Base-by-base conservation (phyloP, 2,797 vertebrate genomes). In the Steatocranus sp. region DNA sequence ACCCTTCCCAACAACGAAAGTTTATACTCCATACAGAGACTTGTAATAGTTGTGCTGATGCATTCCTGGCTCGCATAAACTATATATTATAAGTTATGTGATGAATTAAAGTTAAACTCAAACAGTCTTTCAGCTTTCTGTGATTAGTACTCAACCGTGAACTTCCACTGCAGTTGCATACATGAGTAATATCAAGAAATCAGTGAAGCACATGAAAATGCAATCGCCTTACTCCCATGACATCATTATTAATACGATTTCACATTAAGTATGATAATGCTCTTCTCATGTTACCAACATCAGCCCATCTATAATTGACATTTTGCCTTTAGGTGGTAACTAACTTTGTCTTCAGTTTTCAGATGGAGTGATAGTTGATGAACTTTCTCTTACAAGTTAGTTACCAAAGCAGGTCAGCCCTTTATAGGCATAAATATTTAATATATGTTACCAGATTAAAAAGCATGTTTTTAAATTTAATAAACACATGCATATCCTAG, bases 181-280 rank as follows among this genome's bases (percentile, higher is more conserved):
- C 56, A 77, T n/a, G 34, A 25, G 5, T 48, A 61, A 63, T 56
- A 78, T 15, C 18, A 68, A 58, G 46, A 58, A 88, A 88, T 61
- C 81, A 86, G 36, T 73, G 78, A 81, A 61, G 87, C 86, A 82
- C 78, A 61, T 79, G 53, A 73, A 86, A 84, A 68, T 78, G 36
- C 25, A 82, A 83, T 76, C 58, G 36, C 63, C 78, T 82, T 70
- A 75, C 34, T 83, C 76, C 66, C 82, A 79, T 58, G 50, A 66
- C 58, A 86, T 88, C 54, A 87, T 85, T 78, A 82, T 81, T 87
- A 78, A 92, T 90, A 81, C 20, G 14, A 84, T 79, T 83, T 86
- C 79, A 83, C 85, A 90, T 91, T 83, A 90, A 81, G 75, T 70
- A 84, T 86, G 86, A 88, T 92, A 91, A 92, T 92, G 90, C 81